These are phyloP conservation scores for Phrixothrix hirtus DNA, from an alignment of 2,888 invertebrate genomes.

Conservation along the genomic window DNA sequence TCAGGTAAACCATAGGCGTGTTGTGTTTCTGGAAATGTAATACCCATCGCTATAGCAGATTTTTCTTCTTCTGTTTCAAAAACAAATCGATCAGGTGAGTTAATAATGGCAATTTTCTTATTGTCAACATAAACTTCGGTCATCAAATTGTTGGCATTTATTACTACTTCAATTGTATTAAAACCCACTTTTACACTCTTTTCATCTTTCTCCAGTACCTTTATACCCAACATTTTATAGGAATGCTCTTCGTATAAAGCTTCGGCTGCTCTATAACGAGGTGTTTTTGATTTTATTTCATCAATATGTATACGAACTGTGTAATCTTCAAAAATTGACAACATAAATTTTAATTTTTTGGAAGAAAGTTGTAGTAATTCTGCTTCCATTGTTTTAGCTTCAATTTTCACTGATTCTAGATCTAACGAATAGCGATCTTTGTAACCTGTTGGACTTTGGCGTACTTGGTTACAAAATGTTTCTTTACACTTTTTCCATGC, in stretches of 20 bases:
- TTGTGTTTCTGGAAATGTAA: slow-evolving; percentile 85
- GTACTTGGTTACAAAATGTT: slow-evolving; percentile 19
- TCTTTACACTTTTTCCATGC: slow-evolving; percentile 15
- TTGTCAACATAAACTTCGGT: slow-evolving; percentile 73
- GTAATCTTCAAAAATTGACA: slow-evolving; percentile 68
- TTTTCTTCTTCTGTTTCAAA: slow-evolving; percentile 61
- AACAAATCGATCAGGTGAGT: slow-evolving; percentile 22
- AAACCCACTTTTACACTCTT: background rate
- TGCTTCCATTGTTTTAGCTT: slow-evolving; percentile 1
- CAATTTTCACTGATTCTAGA: background rate
- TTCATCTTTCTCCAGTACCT: background rate
- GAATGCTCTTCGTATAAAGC: slow-evolving; percentile 66
- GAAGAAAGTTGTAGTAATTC: background rate
- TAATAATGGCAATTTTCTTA: slow-evolving; percentile 69
- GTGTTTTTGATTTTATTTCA: slow-evolving; percentile 68
- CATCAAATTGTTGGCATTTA: slow-evolving; percentile 70
- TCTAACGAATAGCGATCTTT: background rate
- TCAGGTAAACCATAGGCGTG: slow-evolving; percentile 93
- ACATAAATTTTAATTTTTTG: slow-evolving; percentile 54
- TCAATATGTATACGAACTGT: slow-evolving; percentile 78
- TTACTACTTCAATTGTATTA: background rate
- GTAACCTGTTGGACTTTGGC: slow-evolving; percentile 53
- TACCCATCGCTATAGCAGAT: slow-evolving; percentile 86
- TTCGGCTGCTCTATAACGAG: slow-evolving; percentile 70
- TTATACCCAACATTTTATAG: background rate